These are phyloP conservation scores for Leptinotarsa rubiginosa DNA, from an alignment of 2,888 invertebrate genomes.

Conservation along the genomic window DNA sequence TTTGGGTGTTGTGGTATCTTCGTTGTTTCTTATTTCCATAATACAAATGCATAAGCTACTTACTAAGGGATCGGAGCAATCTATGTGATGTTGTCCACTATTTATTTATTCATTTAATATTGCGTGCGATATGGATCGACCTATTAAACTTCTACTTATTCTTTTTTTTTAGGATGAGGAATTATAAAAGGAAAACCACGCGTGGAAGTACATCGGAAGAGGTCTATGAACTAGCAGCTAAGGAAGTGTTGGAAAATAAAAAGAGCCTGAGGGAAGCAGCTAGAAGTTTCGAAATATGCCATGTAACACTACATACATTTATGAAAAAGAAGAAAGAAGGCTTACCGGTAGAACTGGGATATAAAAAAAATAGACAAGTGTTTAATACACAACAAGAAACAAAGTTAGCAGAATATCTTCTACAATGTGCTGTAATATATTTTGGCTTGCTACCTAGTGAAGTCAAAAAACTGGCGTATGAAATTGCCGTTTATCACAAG, in stretches of 20 bases:
- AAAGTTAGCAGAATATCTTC: background rate
- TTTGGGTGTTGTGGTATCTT: no score
- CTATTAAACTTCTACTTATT: no score
- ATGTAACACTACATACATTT: slow-evolving; percentile 19
- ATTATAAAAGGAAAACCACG: slow-evolving; percentile 24
- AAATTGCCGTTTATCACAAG: no score
- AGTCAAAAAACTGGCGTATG: no score
- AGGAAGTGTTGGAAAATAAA: slow-evolving; percentile 16
- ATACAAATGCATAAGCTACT: no score
- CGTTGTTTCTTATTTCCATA: no score
- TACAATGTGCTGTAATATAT: no score
- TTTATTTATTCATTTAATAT: no score
- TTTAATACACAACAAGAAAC: slow-evolving; percentile 4
- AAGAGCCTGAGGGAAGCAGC: slow-evolving; percentile 11
- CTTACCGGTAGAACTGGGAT: background rate
- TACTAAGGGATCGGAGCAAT: no score
- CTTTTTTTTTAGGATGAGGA: slow-evolving; percentile 18
- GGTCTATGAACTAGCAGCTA: slow-evolving; percentile 12
- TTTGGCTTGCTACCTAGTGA: no score
- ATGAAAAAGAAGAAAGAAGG: slow-evolving; percentile 17
- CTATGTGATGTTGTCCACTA: no score
- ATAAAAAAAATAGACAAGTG: background rate
- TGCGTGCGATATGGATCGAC: no score
- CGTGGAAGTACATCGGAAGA: slow-evolving; percentile 20
- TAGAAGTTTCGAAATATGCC: background rate